Percentiles rank a stretch among this genome's conserved stretches.
Conservation (phyloP, 1,140 invertebrate species). For the Platyura marginata region DNA sequence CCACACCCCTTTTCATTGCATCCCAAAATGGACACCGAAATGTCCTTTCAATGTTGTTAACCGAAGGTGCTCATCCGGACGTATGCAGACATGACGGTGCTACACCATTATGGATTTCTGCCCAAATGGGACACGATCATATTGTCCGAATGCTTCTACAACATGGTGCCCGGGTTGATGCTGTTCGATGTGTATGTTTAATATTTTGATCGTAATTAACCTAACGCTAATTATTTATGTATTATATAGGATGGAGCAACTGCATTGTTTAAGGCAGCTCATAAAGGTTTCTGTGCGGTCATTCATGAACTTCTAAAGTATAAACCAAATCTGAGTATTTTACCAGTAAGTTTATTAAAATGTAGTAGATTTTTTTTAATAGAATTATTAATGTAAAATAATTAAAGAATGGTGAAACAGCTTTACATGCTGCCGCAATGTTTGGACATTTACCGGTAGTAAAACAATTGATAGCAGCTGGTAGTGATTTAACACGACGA, state of each 20-base stretch:
- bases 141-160: slow-evolving; percentile 59
- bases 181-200: slow-evolving; percentile 48
- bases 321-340: slow-evolving; percentile 55
- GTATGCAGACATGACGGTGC: slow-evolving; percentile 57
- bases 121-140: slow-evolving; percentile 80
- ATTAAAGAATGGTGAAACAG: slow-evolving; percentile 73
- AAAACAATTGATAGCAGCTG: slow-evolving; percentile 52
- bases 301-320: slow-evolving; percentile 67
- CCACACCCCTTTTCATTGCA: slow-evolving; percentile 76
- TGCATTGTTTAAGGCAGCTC: slow-evolving; percentile 78
- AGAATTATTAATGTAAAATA: too few species aligned
- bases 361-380: slow-evolving; percentile 2
- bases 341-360: slow-evolving; percentile 45
- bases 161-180: slow-evolving; percentile 60
- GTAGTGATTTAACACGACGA: slow-evolving; percentile 41
- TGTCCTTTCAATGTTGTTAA: slow-evolving; percentile 46
- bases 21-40: slow-evolving; percentile 75
- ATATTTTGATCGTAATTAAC: neutral
- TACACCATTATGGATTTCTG: slow-evolving; percentile 79
- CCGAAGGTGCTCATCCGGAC: slow-evolving; percentile 50
- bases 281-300: slow-evolving; percentile 81
- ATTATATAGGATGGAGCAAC: slow-evolving; percentile 62
- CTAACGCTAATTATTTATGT: slow-evolving; percentile 6
- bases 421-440: slow-evolving; percentile 73
- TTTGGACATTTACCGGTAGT: slow-evolving; percentile 69